Conservation (phyloP, 2,797 vertebrate species). For the Phalanger gymnotis region DNA sequence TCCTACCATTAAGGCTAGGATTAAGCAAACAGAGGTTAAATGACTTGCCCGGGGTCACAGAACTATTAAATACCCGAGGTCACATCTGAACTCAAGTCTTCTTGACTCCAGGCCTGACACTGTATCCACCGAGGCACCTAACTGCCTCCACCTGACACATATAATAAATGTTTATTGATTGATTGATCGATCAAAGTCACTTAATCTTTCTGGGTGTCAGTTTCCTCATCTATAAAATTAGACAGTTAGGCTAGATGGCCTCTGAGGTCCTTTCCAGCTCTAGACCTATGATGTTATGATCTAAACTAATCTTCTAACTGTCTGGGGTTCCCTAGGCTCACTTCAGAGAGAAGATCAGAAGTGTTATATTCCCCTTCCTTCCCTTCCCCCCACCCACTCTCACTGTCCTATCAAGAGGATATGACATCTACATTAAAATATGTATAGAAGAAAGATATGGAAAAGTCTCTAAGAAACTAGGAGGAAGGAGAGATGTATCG, state of each 20-base stretch:
- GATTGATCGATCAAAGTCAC: too few species aligned
- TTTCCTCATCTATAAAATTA: not conserved
- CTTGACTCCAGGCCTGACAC: not conserved
- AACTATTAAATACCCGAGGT: not conserved
- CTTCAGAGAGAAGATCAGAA: not conserved
- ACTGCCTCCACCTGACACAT: not conserved
- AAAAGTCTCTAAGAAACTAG: not conserved
- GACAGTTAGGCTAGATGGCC: not conserved
- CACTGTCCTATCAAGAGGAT: not conserved
- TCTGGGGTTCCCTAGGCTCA: not conserved
- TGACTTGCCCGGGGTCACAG: not conserved
- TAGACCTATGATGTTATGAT: not conserved
- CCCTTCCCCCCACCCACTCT: not conserved
- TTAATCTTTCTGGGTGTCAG: too few species aligned
- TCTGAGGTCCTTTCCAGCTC: not conserved
- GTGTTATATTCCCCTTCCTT: not conserved
- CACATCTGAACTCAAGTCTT: not conserved
- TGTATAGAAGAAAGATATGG: not conserved
- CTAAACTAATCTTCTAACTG: not conserved
- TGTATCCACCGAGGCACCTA: not conserved
- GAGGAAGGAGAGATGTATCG: not conserved
- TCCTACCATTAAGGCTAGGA: too few species aligned
- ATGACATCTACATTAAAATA: not conserved
- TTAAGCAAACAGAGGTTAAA: not conserved
- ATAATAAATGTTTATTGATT: not conserved